Evolutionary conservation across 1,140 invertebrate genomes (phyloP), one percentile per base, ranked within the genome.

Genomic region (Penaeus vannamei): DNA sequence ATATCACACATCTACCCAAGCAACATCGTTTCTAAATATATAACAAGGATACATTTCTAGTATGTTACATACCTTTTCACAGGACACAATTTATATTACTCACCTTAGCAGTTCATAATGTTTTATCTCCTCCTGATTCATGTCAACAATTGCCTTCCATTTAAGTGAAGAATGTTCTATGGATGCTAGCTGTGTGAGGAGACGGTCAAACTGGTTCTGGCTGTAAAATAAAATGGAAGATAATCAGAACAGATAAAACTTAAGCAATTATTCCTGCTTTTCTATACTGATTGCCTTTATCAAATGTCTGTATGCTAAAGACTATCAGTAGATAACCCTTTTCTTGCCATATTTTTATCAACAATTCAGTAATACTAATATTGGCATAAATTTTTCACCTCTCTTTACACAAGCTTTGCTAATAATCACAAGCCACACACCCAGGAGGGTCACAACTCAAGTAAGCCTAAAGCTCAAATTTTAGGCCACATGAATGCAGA

Each of bases 151-250:
- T 17, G 96, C 93, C 53, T 96, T 94, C 0, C 97, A 98, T 93
- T 98, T 98, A 79, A 95, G 95, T 36, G 98, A 96, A 0, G 97
- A 95, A 94, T 97, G 97, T 93, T 99, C 97, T 93, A 97, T 97
- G 92, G 98, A 96, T 2, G 96, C 95, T 79, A 98, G 93, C 92
- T 97, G 97, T 0, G 95, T 95, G 66, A 98, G 92, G 94, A 98
- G 95, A 91, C 96, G 95, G 92, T 98, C 96, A 91, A 96, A 96
- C 20, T 92, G 92, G n/a, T 92, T 84, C 62, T 93, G 92, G 91
- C 93, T 94, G 91, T 26, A 88, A 91, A 87, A 80, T 91, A 23
- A 90, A 86, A 86, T 46, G 77, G 80, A 17, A 62, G 17, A 32
- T 14, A 80, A 29, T 64, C 46, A 79, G 32, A 26, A 36, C n/a